These are phyloP conservation scores for Ammodytes dubius DNA, from an alignment of 2,113 vertebrate species.

Conservation along the genomic window DNA sequence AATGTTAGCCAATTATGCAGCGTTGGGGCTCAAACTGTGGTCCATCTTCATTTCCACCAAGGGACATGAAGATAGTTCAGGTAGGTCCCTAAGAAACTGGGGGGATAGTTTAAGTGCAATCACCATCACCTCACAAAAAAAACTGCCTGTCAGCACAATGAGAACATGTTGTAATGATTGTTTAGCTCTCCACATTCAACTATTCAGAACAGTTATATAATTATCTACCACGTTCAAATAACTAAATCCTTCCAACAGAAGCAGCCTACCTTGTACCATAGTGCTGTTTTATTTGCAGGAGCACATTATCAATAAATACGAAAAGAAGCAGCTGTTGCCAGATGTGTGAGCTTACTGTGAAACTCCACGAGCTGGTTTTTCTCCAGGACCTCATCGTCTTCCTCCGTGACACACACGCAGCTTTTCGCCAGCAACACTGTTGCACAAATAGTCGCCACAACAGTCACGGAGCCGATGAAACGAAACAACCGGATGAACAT, in stretches of 20 bases:
- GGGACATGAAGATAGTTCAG: not conserved
- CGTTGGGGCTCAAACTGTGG: conserved; percentile 23
- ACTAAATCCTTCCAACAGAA: not conserved
- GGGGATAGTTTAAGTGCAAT: not conserved
- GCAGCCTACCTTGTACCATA: not conserved
- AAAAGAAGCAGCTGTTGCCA: conserved; percentile 6
- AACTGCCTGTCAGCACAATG: not conserved
- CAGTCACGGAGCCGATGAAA: conserved; percentile 27
- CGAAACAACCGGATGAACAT: conserved; percentile 67
- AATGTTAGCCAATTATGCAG: conserved; percentile 22
- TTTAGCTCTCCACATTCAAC: not conserved
- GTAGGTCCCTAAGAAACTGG: not conserved
- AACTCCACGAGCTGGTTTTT: conserved; percentile 71
- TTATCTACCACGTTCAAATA: not conserved
- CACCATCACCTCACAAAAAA: not conserved
- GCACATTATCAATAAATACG: not conserved
- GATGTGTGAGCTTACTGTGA: conserved; percentile 81
- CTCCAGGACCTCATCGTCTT: conserved; percentile 74
- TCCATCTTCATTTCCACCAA: not conserved
- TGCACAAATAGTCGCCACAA: conserved; percentile 56
- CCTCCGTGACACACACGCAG: conserved; percentile 64
- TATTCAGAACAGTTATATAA: not conserved
- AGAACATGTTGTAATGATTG: not conserved
- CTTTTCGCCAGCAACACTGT: conserved; percentile 55
- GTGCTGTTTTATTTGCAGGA: not conserved